Evolutionary conservation across 30 jellyfish, hydroid and myxozoan species (phyloP).

Genomic region (Pseudorhiza aurosa): DNA sequence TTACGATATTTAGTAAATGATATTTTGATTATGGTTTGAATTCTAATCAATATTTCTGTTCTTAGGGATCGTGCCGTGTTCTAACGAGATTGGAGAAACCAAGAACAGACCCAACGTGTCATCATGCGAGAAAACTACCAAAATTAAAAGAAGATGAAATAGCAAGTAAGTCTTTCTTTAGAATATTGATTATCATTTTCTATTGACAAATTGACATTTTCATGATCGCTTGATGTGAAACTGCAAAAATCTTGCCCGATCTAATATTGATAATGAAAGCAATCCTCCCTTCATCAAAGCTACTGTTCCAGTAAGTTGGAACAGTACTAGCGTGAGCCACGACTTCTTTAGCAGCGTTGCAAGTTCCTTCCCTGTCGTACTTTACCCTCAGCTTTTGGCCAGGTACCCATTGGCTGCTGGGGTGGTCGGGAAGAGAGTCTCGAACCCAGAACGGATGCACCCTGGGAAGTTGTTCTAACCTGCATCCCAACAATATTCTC

Average conservation of each 20-base stretch:
- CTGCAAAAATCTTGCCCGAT: neutral
- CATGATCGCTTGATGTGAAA: neutral
- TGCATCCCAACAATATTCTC: too few relatives aligned
- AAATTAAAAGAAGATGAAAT: constrained; percentile 52
- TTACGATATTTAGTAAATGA: too few relatives aligned
- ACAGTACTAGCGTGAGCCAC: too few relatives aligned
- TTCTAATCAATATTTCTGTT: neutral
- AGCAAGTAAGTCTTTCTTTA: constrained; percentile 64
- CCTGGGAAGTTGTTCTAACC: too few relatives aligned
- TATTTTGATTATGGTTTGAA: too few relatives aligned
- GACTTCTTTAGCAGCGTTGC: too few relatives aligned
- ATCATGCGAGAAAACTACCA: constrained; percentile 52
- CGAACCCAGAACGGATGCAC: too few relatives aligned
- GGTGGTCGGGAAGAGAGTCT: too few relatives aligned
- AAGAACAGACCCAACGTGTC: constrained; percentile 49
- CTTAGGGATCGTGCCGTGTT: constrained; percentile 72
- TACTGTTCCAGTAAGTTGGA: too few relatives aligned
- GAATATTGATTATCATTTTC: neutral
- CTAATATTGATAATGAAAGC: neutral
- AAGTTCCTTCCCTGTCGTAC: too few relatives aligned
- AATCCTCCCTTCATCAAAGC: neutral
- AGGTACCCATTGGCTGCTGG: too few relatives aligned
- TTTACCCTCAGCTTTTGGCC: too few relatives aligned
- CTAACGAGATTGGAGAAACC: constrained; percentile 54
- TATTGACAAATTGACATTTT: neutral